Evolutionary conservation across 2,113 vertebrate genomes (phyloP).

Genomic region (Psophia crepitans): DNA sequence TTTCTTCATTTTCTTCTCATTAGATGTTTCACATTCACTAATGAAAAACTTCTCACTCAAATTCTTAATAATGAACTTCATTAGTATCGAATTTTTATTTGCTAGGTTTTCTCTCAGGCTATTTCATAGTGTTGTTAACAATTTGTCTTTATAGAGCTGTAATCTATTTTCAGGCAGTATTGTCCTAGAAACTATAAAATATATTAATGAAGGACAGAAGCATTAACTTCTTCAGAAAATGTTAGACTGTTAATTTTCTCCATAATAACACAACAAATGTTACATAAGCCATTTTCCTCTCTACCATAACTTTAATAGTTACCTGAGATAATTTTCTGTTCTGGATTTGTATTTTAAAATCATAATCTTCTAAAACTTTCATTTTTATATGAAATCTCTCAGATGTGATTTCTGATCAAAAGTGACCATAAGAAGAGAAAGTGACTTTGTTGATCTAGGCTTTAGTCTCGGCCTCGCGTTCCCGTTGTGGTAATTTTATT

Average conservation of each 20-base stretch:
- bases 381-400: neutral
- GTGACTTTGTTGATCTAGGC: neutral
- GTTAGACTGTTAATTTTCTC: neutral
- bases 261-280: neutral
- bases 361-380: neutral
- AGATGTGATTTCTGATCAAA: neutral
- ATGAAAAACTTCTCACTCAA: neutral
- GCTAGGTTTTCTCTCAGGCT: neutral
- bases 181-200: neutral
- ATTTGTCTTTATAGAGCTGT: neutral
- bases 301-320: neutral
- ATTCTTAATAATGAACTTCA: neutral
- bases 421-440: neutral
- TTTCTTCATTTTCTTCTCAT: neutral
- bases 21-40: neutral
- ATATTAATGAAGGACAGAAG: neutral
- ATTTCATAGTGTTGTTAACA: neutral
- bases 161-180: neutral
- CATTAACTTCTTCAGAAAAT: neutral
- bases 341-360: neutral
- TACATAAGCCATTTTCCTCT: neutral
- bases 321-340: neutral
- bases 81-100: neutral
- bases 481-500: neutral
- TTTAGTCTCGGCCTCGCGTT: neutral